These are phyloP conservation scores for Coecobrya sp. DNA, from an alignment of 2,888 invertebrate genomes.

Conservation along the genomic window DNA sequence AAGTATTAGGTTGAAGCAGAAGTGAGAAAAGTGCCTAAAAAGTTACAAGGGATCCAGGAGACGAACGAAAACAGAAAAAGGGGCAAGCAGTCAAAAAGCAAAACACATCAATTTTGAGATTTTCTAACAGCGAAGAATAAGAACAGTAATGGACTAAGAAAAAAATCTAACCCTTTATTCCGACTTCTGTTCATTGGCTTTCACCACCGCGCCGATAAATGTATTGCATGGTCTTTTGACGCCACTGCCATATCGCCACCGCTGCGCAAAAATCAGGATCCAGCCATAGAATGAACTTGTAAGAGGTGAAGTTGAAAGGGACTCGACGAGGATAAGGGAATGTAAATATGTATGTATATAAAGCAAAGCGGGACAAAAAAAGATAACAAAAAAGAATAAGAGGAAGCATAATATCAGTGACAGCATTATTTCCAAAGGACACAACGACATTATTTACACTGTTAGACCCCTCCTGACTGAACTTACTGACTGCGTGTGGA, in stretches of 20 bases:
- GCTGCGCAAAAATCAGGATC: background rate
- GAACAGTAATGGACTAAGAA: slow-evolving; percentile 54
- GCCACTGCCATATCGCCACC: slow-evolving; percentile 48
- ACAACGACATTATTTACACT: slow-evolving; percentile 54
- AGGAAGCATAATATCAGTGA: slow-evolving; percentile 51
- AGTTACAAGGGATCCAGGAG: slow-evolving; percentile 49
- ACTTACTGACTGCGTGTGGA: slow-evolving; percentile 10
- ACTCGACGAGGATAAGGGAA: slow-evolving; percentile 13
- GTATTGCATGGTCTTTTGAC: slow-evolving; percentile 4
- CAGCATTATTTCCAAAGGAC: slow-evolving; percentile 53
- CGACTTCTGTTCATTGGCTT: slow-evolving; percentile 10
- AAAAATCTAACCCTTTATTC: slow-evolving; percentile 64
- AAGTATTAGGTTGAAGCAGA: background rate
- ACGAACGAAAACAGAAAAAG: background rate
- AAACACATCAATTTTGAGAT: slow-evolving; percentile 57
- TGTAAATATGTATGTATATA: background rate
- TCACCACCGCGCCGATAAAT: slow-evolving; percentile 9
- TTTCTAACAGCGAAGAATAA: slow-evolving; percentile 63
- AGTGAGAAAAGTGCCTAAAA: background rate
- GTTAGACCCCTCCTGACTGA: slow-evolving; percentile 57
- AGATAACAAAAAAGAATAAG: slow-evolving; percentile 24
- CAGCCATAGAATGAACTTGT: background rate
- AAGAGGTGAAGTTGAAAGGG: slow-evolving; percentile 23
- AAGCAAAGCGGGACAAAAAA: background rate
- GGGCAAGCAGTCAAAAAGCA: slow-evolving; percentile 11